Base-by-base conservation (phyloP, 2,113 vertebrate genomes). In the Ancistrus triradiatus region DNA sequence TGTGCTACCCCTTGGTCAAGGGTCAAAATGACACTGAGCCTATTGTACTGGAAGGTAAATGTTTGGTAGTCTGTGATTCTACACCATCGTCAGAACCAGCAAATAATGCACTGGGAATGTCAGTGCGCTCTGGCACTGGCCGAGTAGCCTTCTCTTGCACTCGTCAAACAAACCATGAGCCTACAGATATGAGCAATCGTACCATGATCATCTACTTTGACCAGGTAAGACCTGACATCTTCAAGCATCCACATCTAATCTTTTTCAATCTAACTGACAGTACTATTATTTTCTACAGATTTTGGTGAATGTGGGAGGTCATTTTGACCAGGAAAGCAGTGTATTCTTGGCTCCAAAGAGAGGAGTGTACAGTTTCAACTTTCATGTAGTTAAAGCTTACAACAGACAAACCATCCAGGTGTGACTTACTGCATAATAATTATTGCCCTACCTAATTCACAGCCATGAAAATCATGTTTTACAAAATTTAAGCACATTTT, bases 371-470 rank as follows among this genome's bases (percentile, higher is more conserved):
- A 93, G 91, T 64, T 93, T 93, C 82, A 90, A 89, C 63, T 93
- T 92, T 79, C 91, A 93, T 18, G 91, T 93, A 21, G 91, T 93
- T 11, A 93, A 93, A 70, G 91, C 91, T 38, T 93, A 93, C 81
- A 93, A 93, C 51, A 88, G 91, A 66, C 91, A 93, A 74, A 93
- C 91, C 0, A 91, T 93, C 43, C 91, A 93, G 88, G 91, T 93
- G 75, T 21, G 35, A 1, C 17, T 5, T 28, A 37, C 14, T 15
- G 35, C 21, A 11, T 21, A 13, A n/a, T n/a, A n/a, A n/a, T n/a
- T n/a, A n/a, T n/a, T n/a, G n/a, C n/a, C n/a, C n/a, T n/a, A n/a
- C n/a, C n/a, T n/a, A n/a, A n/a, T n/a, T n/a, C n/a, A n/a, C n/a
- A n/a, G n/a, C n/a, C n/a, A n/a, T n/a, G n/a, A n/a, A n/a, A n/a